Base-by-base conservation (phyloP, 2,888 invertebrate species). In the Glyphotaelius pellucidus region DNA sequence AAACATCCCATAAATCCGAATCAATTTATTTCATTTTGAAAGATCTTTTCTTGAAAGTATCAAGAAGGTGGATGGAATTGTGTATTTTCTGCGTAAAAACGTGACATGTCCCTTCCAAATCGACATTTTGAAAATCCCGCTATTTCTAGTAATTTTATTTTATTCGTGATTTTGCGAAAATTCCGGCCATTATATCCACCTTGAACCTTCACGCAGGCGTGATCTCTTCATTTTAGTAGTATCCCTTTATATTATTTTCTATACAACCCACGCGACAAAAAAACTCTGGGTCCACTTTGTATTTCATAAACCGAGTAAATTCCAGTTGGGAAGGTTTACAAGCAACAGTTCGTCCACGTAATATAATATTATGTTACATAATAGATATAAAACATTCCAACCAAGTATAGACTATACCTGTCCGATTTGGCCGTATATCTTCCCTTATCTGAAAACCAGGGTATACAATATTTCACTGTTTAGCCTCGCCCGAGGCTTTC, bases 341-440 rank as follows among this genome's bases (percentile, higher is more conserved):
- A 32, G 88, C 88, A 79, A 89, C 88, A 89, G 88, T 35, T 52
- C 88, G 31, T 79, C 88, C 38, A 47, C 30, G 15, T 79, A 12
- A 30, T 30, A 47, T 47, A n/a, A 47, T 47, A 67, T n/a, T n/a
- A n/a, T 2, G n/a, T n/a, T n/a, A 67, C 67, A 67, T n/a, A 25
- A 67, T 67, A 9, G 25, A n/a, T n/a, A n/a, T n/a, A n/a, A n/a
- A 89, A 79, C 80, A 89, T 38, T 89, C 80, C 80, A 80, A 31
- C 25, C n/a, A 19, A 35, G 42, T 38, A 89, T 89, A 89, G 38
- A 35, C 80, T 38, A 35, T 25, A 89, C 88, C 88, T 79, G 88
- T 79, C 79, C 88, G 52, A 31, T 52, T 31, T 25, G 19, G 25
- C 88, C 80, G 79, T 89, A 89, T 89, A 89, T 89, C 88, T 79